phyloP scores from a whole-genome alignment of 2,797 vertebrate species.

The Eurystomus glaucurus region DNA sequence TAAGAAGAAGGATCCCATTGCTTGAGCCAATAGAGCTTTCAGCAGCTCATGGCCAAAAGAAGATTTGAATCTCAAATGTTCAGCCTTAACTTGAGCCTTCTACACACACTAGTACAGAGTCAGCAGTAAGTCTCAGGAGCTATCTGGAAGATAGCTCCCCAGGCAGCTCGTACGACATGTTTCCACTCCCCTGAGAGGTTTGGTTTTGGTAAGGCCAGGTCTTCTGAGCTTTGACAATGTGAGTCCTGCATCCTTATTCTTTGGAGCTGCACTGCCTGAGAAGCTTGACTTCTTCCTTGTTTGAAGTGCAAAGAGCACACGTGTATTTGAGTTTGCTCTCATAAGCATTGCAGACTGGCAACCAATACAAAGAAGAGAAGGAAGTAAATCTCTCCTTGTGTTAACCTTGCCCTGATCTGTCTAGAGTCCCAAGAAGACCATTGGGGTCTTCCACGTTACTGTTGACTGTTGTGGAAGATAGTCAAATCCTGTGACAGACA shows the following conservation, averaged over 20 bases:
- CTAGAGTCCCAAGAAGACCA: neutral
- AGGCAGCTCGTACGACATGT: neutral
- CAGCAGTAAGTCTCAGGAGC: neutral
- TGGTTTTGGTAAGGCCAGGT: neutral
- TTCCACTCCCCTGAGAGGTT: neutral
- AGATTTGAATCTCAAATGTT: neutral
- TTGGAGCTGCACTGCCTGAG: neutral
- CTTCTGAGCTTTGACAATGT: neutral
- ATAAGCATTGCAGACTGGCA: neutral
- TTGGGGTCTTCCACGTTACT: neutral
- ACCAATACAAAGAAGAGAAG: neutral
- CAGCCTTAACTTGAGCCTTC: neutral
- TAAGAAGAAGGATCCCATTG: neutral
- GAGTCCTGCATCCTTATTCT: neutral
- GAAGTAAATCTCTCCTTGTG: neutral
- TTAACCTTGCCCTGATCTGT: neutral
- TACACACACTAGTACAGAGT: fast-evolving
- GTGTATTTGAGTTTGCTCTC: neutral
- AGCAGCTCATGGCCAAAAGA: neutral
- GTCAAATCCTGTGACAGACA: neutral
- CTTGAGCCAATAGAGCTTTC: neutral
- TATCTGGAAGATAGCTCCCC: neutral
- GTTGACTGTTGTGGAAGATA: neutral
- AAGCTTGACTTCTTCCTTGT: neutral
- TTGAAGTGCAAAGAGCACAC: neutral